Conservation (phyloP, 2,888 invertebrate genomes). For the Hirtodrosophila cameraria region DNA sequence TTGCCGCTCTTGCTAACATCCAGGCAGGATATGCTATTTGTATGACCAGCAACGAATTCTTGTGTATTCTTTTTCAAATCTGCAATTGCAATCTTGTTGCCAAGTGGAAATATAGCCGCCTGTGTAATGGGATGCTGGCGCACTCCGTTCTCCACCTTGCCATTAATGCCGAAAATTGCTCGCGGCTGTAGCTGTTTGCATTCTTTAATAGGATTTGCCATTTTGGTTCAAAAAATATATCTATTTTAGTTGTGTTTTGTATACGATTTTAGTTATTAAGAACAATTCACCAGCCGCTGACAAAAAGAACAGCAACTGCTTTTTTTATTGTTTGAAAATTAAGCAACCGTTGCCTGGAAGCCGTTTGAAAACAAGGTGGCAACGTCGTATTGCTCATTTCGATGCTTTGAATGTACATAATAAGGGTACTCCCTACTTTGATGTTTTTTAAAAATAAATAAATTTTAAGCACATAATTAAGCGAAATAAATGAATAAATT, state of each 20-base stretch:
- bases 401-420: not conserved
- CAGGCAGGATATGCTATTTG: conserved; percentile 91
- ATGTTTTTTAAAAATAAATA: no score
- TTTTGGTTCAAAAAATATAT: conserved; percentile 47
- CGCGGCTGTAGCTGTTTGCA: conserved; percentile 86
- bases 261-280: not conserved
- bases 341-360: conserved; percentile 60
- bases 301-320: conserved; percentile 19
- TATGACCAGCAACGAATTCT: conserved; percentile 91
- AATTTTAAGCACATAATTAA: no score
- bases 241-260: conserved; percentile 9
- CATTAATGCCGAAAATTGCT: conserved; percentile 93
- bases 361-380: conserved; percentile 33
- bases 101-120: conserved; percentile 91
- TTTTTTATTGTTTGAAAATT: conserved; percentile 46
- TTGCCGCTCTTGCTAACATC: conserved; percentile 91
- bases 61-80: conserved; percentile 89
- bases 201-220: conserved; percentile 29
- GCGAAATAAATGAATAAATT: no score
- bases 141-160: conserved; percentile 86
- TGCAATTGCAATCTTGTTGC: conserved; percentile 90
- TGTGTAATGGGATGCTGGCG: conserved; percentile 89
- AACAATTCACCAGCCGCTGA: conserved; percentile 15
- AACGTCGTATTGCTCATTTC: conserved; percentile 1
- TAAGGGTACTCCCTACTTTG: no score